These are phyloP conservation scores for Telenomus remus DNA, from an alignment of 1,140 invertebrate species.

Conservation along the genomic window DNA sequence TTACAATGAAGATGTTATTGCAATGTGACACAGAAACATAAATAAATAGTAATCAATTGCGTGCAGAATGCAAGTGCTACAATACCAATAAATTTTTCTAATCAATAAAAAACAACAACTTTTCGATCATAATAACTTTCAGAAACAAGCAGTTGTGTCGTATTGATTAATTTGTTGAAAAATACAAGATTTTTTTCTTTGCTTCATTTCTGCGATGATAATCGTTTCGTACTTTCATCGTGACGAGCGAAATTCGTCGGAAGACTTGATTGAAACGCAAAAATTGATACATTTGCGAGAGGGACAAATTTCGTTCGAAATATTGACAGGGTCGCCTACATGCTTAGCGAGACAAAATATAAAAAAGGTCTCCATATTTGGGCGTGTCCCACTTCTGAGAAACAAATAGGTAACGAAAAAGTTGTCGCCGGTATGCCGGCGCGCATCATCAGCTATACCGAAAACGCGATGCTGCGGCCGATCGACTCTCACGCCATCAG, in stretches of 20 bases:
- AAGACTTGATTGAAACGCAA: slow-evolving; percentile 12
- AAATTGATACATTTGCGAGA: slow-evolving; percentile 1
- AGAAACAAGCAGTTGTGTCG: not conserved
- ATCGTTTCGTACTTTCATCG: too few species aligned
- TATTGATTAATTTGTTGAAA: slow-evolving; percentile 5
- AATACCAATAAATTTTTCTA: slow-evolving; percentile 15
- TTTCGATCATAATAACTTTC: too few species aligned
- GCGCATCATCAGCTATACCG: slow-evolving; percentile 13
- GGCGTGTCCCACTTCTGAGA: slow-evolving; percentile 41
- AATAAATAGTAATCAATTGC: slow-evolving; percentile 32
- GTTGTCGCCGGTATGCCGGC: slow-evolving; percentile 12
- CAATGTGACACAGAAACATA: slow-evolving; percentile 51
- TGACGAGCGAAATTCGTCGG: not conserved
- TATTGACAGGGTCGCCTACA: slow-evolving; percentile 32
- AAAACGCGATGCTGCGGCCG: slow-evolving; percentile 10
- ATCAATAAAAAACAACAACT: too few species aligned
- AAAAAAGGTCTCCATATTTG: slow-evolving; percentile 47
- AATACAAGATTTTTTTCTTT: too few species aligned
- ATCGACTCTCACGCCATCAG: slow-evolving; percentile 23
- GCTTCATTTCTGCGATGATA: too few species aligned
- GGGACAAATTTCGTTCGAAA: not conserved
- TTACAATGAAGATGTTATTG: slow-evolving; percentile 49
- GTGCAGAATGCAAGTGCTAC: slow-evolving; percentile 12
- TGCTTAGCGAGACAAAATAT: slow-evolving; percentile 15
- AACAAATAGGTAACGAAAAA: slow-evolving; percentile 37